Evolutionary conservation across 2,888 invertebrate species (phyloP).

Genomic region (Drosophila kuntzei): DNA sequence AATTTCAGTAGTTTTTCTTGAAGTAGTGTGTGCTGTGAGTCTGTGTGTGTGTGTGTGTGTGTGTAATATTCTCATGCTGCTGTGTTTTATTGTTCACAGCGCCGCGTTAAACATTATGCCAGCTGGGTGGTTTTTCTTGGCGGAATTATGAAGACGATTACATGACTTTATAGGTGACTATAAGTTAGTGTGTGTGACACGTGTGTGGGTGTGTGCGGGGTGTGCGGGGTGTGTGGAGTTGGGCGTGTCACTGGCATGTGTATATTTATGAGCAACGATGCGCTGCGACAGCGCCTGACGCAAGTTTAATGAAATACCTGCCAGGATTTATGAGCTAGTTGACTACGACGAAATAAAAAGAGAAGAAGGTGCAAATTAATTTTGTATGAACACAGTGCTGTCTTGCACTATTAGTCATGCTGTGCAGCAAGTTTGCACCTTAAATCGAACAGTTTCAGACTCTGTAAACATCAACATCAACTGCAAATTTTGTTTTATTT

Average conservation of each 20-base stretch:
- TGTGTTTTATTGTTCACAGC: slow-evolving; percentile 77
- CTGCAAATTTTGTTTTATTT: slow-evolving; percentile 32
- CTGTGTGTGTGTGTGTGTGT: slow-evolving; percentile 21
- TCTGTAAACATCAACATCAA: slow-evolving; percentile 33
- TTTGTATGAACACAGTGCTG: slow-evolving; percentile 38
- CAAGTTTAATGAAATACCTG: slow-evolving; percentile 78
- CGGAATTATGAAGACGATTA: slow-evolving; percentile 81
- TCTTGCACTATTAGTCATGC: slow-evolving; percentile 30
- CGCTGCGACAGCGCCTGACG: slow-evolving; percentile 62
- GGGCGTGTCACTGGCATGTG: slow-evolving; percentile 35
- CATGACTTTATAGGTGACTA: slow-evolving; percentile 75
- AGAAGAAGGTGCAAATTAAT: slow-evolving; percentile 41
- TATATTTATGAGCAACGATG: slow-evolving; percentile 69
- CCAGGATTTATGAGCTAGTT: slow-evolving; percentile 74
- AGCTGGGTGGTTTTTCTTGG: slow-evolving; percentile 69
- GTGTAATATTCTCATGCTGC: slow-evolving; percentile 53
- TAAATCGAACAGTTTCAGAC: background rate
- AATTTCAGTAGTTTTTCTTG: slow-evolving; percentile 77
- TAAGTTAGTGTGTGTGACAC: slow-evolving; percentile 26
- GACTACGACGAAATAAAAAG: slow-evolving; percentile 41
- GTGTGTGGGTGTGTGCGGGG: slow-evolving; percentile 15
- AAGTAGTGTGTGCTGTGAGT: slow-evolving; percentile 40
- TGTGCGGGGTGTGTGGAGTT: slow-evolving; percentile 9
- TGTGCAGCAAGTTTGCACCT: background rate
- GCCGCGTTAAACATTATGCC: slow-evolving; percentile 76